Percentiles rank a stretch among this genome's conserved stretches.
Conservation (phyloP, 2,113 vertebrate genomes). For the Myotis lucifugus region DNA sequence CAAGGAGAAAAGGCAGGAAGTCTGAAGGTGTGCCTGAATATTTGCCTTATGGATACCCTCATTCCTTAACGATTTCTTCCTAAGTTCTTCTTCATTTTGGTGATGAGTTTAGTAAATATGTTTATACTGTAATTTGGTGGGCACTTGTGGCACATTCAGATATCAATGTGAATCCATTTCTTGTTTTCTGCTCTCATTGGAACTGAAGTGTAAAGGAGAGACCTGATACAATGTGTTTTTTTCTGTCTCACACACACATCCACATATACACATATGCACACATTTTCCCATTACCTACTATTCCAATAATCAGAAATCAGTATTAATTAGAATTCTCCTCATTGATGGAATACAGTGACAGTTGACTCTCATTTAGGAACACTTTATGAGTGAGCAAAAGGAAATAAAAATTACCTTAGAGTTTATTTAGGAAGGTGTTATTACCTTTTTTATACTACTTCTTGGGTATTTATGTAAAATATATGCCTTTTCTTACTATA, state of each 20-base stretch:
- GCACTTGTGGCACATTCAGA: background rate
- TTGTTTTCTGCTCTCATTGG: background rate
- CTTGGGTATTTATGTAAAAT: background rate
- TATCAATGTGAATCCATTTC: background rate
- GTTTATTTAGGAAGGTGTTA: background rate
- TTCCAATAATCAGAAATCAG: background rate
- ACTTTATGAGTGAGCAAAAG: background rate
- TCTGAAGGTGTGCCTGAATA: background rate
- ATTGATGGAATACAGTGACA: background rate
- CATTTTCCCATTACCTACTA: background rate
- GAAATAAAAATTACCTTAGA: slow-evolving; percentile 10
- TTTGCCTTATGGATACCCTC: background rate
- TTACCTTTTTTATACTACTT: background rate
- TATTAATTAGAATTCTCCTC: background rate
- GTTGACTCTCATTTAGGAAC: background rate
- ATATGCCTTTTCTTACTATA: background rate
- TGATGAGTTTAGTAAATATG: background rate
- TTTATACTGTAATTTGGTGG: background rate
- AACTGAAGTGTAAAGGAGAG: background rate
- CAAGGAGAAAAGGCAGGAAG: background rate
- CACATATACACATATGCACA: background rate
- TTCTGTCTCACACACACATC: background rate
- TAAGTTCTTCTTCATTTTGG: background rate
- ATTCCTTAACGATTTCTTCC: background rate
- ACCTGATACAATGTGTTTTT: background rate